Percentiles rank a stretch among this genome's conserved stretches.
Evolutionary conservation across 2,113 vertebrate genomes (phyloP).

Genomic region (Strix aluco): DNA sequence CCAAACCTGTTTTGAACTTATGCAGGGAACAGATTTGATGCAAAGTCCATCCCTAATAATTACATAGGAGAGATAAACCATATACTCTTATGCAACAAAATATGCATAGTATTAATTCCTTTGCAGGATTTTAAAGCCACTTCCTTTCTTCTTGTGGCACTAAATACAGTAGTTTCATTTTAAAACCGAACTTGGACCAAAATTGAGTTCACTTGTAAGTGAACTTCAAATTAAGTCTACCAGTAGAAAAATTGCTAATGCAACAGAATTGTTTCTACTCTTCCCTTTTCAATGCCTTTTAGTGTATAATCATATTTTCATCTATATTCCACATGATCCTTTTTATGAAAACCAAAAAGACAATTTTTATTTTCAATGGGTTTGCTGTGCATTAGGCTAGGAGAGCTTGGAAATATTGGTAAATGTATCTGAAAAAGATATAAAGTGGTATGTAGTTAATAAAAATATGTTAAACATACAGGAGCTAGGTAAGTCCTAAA

Average conservation of each 20-base stretch:
- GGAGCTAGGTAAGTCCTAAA: neutral
- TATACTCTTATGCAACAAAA: constrained; percentile 23
- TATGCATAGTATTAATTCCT: constrained; percentile 43
- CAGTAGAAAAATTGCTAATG: neutral
- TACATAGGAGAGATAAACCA: constrained; percentile 47
- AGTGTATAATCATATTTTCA: neutral
- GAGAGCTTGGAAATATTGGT: neutral
- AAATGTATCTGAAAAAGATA: neutral
- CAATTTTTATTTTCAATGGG: neutral
- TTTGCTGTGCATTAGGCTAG: neutral
- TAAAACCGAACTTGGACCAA: neutral
- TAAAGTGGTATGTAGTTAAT: neutral
- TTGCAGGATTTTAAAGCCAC: constrained; percentile 30
- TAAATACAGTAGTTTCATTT: constrained; percentile 27
- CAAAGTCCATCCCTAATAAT: constrained; percentile 52
- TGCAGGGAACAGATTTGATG: constrained; percentile 1
- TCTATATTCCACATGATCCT: neutral
- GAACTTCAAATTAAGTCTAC: neutral
- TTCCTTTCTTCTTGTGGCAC: constrained; percentile 25
- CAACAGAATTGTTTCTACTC: neutral
- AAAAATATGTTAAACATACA: neutral
- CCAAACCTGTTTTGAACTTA: constrained; percentile 11
- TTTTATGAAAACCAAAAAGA: neutral
- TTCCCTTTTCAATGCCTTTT: neutral
- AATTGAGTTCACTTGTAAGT: constrained; percentile 19